phyloP scores from a whole-genome alignment of 2,888 invertebrate genomes.

The Morinoia aosen region DNA sequence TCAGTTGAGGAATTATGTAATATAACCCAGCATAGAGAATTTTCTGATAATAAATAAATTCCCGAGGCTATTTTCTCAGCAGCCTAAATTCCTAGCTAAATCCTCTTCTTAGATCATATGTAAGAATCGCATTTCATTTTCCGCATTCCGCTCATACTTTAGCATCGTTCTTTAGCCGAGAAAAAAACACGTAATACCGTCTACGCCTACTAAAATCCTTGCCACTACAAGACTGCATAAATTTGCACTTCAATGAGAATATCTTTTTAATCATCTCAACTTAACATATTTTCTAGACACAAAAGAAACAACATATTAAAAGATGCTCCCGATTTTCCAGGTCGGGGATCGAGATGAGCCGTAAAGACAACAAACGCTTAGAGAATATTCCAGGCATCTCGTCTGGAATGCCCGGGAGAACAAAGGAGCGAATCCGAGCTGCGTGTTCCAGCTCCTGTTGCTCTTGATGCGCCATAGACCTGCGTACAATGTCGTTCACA shows the following conservation, averaged over 20 bases:
- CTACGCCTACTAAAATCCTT: neutral
- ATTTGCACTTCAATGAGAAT: neutral
- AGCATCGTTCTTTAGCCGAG: neutral
- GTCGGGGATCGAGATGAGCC: neutral
- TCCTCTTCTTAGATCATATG: too few species aligned
- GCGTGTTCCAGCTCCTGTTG: neutral
- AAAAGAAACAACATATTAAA: neutral
- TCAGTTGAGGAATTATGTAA: too few species aligned
- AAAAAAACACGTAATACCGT: neutral
- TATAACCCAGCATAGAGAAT: too few species aligned
- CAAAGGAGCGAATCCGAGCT: neutral
- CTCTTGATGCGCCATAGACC: neutral
- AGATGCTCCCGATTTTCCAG: neutral
- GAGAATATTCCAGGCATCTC: conserved; percentile 2
- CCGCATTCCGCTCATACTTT: neutral
- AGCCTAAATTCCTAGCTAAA: too few species aligned
- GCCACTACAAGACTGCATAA: neutral
- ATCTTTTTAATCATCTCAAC: neutral
- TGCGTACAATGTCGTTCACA: neutral
- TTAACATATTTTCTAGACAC: neutral
- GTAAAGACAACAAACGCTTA: neutral
- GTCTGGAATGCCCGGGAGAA: neutral
- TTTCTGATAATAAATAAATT: too few species aligned
- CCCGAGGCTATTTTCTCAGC: too few species aligned
- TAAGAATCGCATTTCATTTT: too few species aligned